Percentiles rank a stretch among this genome's conserved stretches.
Evolutionary conservation across 2,888 invertebrate genomes (phyloP).

Genomic region (Carcina quercana): DNA sequence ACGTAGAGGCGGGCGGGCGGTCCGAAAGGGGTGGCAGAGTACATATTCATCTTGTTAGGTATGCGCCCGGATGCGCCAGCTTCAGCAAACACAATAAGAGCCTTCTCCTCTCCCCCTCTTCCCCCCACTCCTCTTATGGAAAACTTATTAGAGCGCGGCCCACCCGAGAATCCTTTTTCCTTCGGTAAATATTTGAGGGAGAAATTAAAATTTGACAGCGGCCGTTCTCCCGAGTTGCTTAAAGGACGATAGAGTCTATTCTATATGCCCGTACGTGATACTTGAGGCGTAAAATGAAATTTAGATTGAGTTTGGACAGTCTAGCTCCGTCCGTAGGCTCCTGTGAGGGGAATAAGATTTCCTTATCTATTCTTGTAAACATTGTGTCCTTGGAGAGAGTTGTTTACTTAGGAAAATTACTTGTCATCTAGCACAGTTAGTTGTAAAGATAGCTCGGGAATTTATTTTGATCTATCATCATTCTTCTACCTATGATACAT

Average conservation of each 20-base stretch:
- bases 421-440: no score
- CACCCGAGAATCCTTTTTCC: conserved; percentile 74
- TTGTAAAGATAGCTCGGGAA: no score
- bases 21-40: conserved; percentile 56
- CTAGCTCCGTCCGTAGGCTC: conserved; percentile 32
- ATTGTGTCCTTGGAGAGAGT: no score
- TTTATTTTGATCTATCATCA: no score
- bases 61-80: conserved; percentile 73
- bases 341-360: conserved; percentile 25
- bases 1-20: conserved; percentile 52
- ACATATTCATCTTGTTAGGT: conserved; percentile 74
- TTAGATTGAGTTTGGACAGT: conserved; percentile 68
- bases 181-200: conserved; percentile 74
- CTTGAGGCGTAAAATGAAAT: conserved; percentile 72
- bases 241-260: conserved; percentile 55
- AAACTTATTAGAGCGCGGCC: conserved; percentile 73
- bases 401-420: no score
- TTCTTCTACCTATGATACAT: no score
- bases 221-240: conserved; percentile 54
- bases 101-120: conserved; percentile 44
- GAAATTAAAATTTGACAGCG: conserved; percentile 75
- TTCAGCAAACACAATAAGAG: conserved; percentile 74
- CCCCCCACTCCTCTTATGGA: conserved; percentile 59
- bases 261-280: conserved; percentile 67
- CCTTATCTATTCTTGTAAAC: conserved; percentile 6